These are phyloP conservation scores for Colistium nudipinnis DNA, from an alignment of 2,113 vertebrate species.

Conservation along the genomic window DNA sequence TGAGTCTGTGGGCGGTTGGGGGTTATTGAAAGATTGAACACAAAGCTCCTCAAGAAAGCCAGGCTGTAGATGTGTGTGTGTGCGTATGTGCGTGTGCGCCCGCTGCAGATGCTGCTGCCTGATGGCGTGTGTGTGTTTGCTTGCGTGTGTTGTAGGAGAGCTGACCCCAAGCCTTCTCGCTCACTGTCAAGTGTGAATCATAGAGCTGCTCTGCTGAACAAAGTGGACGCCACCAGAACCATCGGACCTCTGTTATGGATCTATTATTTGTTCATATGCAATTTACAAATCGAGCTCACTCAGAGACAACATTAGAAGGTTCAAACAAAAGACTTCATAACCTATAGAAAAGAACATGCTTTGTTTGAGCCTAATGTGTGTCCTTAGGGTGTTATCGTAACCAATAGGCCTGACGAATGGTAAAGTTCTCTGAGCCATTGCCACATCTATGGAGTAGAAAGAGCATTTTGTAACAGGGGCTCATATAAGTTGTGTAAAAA, in stretches of 20 bases:
- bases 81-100: constrained; percentile 27
- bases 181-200: constrained; percentile 12
- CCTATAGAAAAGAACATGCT: no score
- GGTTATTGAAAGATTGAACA: constrained; percentile 26
- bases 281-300: neutral
- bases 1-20: neutral
- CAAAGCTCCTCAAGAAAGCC: constrained; percentile 54
- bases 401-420: no score
- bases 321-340: no score
- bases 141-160: constrained; percentile 21
- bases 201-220: neutral
- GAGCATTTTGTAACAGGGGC: no score
- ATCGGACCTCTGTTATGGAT: fast-evolving
- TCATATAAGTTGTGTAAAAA: no score
- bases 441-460: no score
- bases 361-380: no score
- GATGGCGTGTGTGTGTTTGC: constrained; percentile 27
- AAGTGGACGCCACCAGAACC: neutral
- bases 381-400: no score
- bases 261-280: neutral
- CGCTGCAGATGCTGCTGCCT: constrained; percentile 42
- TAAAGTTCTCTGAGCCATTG: no score
- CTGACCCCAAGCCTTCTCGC: constrained; percentile 20
- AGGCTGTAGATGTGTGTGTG: constrained; percentile 31
- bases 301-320: no score